Evolutionary conservation across 2,888 invertebrate species (phyloP).

Genomic region (Hirtodrosophila confusa): DNA sequence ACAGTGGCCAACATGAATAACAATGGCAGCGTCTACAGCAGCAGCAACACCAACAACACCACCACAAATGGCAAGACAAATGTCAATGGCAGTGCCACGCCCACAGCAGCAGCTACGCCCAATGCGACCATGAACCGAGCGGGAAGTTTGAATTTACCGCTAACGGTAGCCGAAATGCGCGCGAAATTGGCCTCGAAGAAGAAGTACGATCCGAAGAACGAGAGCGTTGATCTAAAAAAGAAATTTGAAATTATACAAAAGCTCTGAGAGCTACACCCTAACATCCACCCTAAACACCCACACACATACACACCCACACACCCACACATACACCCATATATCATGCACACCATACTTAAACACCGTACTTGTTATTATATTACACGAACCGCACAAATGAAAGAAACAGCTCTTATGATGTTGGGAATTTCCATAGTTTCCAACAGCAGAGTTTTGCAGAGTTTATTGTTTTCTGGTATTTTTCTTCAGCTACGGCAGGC

Average conservation of each 20-base stretch:
- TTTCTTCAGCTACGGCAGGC: slow-evolving; percentile 33
- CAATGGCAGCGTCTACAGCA: slow-evolving; percentile 59
- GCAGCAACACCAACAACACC: slow-evolving; percentile 22
- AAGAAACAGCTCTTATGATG: not conserved
- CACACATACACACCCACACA: not conserved
- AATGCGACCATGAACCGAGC: slow-evolving; percentile 57
- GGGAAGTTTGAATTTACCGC: slow-evolving; percentile 89
- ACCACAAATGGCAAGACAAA: slow-evolving; percentile 30
- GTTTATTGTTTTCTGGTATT: slow-evolving; percentile 8
- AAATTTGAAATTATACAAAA: slow-evolving; percentile 97
- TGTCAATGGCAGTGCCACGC: slow-evolving; percentile 38
- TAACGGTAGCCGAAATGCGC: slow-evolving; percentile 96
- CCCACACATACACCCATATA: not conserved
- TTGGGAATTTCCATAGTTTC: slow-evolving; percentile 2
- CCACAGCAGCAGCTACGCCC: slow-evolving; percentile 33
- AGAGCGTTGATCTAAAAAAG: slow-evolving; percentile 94
- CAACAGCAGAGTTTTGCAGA: slow-evolving; percentile 4
- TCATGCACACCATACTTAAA: slow-evolving; percentile 32
- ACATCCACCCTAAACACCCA: not conserved
- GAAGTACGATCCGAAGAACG: slow-evolving; percentile 95
- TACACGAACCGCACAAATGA: slow-evolving; percentile 41
- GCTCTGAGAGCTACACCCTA: slow-evolving; percentile 86
- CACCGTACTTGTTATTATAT: slow-evolving; percentile 66
- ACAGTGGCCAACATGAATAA: slow-evolving; percentile 61
- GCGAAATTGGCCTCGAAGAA: slow-evolving; percentile 93